Evolutionary conservation across 2,113 vertebrate genomes (phyloP), one percentile per base, ranked within the genome.

Genomic region (Epinephelus lanceolatus): DNA sequence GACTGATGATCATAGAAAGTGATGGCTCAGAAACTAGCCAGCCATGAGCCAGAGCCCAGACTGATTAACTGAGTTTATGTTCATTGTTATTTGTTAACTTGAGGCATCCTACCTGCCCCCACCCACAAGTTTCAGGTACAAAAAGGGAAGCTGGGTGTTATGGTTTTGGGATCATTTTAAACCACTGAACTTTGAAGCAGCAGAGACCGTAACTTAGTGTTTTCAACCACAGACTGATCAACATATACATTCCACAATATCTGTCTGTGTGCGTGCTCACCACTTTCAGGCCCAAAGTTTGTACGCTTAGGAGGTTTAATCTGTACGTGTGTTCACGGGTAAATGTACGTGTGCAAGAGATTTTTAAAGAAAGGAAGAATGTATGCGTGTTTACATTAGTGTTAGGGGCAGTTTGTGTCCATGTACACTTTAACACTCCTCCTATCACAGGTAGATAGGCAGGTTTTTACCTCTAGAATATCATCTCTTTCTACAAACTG

Each of bases 151-250:
- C 66, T 81, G 56, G 56, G 72, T 59, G 59, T 86, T 77, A 65
- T 76, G 90, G 89, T 94, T 93, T 93, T 90, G 91, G 90, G 93
- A 94, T 91, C 87, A 93, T 89, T 91, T 91, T 71, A 65, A 84
- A 86, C 78, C 56, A 76, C 51, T 80, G 47, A 89, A 86, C 78
- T 86, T 91, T 66, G 65, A 89, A 90, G 83, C 87, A 90, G 88
- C 91, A 92, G 78, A 89, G 93, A 93, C 93, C 88, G 88, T 62
- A 91, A 93, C 93, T 90, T 86, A 70, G 90, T 92, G 93, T 92
- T 89, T 86, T 86, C 62, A 83, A 78, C 55, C 84, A 75, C 86
- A 88, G 65, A 85, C 69, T 17, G 71, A 87, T 76, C 76, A 67
- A 93, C 83, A 70, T 89, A 70, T 89, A 91, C 93, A 93, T 94